Base-by-base conservation (phyloP, 2,113 vertebrate species). In the Pungitius pungitius region DNA sequence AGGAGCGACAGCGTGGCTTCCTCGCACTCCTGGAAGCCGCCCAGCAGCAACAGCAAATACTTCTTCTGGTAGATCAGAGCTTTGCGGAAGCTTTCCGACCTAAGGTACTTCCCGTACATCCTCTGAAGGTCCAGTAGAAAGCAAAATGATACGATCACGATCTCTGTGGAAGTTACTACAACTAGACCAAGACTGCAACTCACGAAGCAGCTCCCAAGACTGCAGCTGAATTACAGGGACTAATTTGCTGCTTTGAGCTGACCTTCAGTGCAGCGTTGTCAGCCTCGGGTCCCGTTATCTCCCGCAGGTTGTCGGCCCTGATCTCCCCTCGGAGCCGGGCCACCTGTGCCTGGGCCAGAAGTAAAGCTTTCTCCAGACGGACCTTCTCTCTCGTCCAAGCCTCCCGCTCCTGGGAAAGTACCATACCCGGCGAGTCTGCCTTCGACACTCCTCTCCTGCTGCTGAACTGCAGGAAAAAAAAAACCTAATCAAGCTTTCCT, bases 31-130 rank as follows among this genome's bases (percentile, higher is more conserved):
- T 98, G 97, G 91, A 99, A 99, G 0, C 97, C 96, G 0, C 97
- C 97, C 13, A 99, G 90, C 71, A 99, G 89, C 66, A 99, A 92
- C 90, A 99, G 93, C 88, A 99, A 91, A 10, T 99, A 99, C 75
- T 97, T 98, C 81, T 99, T 99, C 93, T 99, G 98, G 85, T 99
- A 99, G 79, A 99, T 94, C 27, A 99, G 95, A 27, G 98, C 97
- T 88, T 99, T 99, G 67, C 97, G 94, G 82, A 99, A 99, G 81
- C 97, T 97, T 87, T 99, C 97, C 8, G 98, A 94, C 33, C 96
- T 93, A 70, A 99, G 90, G 78, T 97, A 99, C 82, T 95, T 97
- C 35, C 96, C 95, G 69, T 99, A 99, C 84, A 98, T 93, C 86
- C 95, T 96, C 98, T 99, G 78, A 11, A 72, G 47, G 6, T 67